phyloP scores from a whole-genome alignment of 2,797 vertebrate genomes.

The Microctenopoma steveboyesi region DNA sequence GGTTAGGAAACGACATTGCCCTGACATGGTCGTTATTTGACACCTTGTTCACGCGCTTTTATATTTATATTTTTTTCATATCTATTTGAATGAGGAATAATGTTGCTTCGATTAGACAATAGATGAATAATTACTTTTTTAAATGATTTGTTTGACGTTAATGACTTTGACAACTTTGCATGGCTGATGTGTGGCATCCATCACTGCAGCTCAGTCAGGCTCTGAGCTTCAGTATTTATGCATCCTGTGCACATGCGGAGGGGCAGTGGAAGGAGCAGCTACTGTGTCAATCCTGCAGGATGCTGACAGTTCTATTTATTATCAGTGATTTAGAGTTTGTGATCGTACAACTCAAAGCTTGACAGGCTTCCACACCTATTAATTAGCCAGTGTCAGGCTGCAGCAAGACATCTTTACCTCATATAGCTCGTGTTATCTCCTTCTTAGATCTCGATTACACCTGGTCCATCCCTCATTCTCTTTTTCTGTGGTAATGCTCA shows the following conservation, averaged over 20 bases:
- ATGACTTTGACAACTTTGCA: slow-evolving; percentile 35
- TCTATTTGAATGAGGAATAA: neutral
- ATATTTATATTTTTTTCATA: neutral
- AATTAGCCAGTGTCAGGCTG: neutral
- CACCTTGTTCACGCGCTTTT: too few relatives aligned
- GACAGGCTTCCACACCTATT: neutral
- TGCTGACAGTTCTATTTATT: neutral
- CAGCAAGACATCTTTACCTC: neutral
- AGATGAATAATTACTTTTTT: neutral
- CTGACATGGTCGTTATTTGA: neutral
- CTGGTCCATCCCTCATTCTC: neutral
- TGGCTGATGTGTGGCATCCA: slow-evolving; percentile 56
- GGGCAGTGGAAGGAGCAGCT: slow-evolving; percentile 24
- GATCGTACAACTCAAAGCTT: neutral
- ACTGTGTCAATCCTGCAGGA: slow-evolving; percentile 6
- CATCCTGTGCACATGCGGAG: slow-evolving; percentile 14
- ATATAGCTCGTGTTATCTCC: too few relatives aligned
- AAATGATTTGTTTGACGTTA: neutral
- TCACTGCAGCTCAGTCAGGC: slow-evolving; percentile 48
- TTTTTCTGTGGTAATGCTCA: neutral
- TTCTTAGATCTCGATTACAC: neutral
- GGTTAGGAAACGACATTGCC: neutral
- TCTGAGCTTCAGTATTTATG: slow-evolving; percentile 21
- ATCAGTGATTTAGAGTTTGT: slow-evolving; percentile 9
- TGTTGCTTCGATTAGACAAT: neutral